Conservation (phyloP, 2,113 vertebrate species). For the Geococcyx californianus region DNA sequence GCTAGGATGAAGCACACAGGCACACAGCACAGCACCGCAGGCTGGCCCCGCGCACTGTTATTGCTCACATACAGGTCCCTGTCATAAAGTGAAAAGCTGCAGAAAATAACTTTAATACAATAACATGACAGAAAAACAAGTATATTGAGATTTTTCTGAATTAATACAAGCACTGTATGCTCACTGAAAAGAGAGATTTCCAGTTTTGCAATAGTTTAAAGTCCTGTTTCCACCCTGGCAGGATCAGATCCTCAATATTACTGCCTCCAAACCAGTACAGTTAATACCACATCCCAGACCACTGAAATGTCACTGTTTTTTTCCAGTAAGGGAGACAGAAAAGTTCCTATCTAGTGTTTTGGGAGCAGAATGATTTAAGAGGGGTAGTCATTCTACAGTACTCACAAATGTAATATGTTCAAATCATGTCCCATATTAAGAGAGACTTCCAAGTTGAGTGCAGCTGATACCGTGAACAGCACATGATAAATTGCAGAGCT, state of each 20-base stretch:
- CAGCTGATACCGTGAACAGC: not conserved
- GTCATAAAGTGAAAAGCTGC: not conserved
- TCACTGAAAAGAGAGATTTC: not conserved
- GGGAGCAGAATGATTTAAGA: not conserved
- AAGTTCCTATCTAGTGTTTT: not conserved
- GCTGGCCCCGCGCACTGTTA: fast-evolving
- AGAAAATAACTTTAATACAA: not conserved
- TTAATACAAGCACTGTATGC: not conserved
- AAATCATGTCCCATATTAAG: not conserved
- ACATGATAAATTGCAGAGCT: not conserved
- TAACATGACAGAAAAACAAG: not conserved
- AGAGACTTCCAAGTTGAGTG: not conserved
- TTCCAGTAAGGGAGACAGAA: not conserved
- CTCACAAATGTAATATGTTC: not conserved
- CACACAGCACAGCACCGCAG: not conserved
- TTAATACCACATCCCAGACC: not conserved
- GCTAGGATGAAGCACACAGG: not conserved
- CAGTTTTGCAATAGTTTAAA: not conserved
- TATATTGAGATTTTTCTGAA: not conserved
- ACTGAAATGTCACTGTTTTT: not conserved
- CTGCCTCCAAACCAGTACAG: not conserved
- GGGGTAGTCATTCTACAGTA: not conserved
- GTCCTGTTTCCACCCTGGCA: not conserved
- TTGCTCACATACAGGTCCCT: not conserved
- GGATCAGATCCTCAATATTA: not conserved